These are phyloP conservation scores for Gymnogyps californianus DNA, from an alignment of 2,113 vertebrate species.

Conservation along the genomic window DNA sequence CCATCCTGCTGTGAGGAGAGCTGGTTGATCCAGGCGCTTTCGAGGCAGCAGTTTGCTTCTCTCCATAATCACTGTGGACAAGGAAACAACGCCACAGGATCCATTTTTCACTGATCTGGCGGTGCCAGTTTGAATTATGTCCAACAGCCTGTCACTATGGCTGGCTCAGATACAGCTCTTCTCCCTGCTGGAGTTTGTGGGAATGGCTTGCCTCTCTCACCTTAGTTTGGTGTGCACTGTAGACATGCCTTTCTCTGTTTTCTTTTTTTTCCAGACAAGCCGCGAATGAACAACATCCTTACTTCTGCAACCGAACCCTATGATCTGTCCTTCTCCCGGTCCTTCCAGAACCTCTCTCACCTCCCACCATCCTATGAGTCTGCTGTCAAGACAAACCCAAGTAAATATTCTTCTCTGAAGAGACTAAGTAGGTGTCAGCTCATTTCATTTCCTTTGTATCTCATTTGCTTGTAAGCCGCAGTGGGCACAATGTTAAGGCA, in stretches of 20 bases:
- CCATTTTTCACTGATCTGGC: not conserved
- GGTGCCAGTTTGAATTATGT: not conserved
- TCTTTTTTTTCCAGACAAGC: slow-evolving; percentile 82
- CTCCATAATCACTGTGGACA: not conserved
- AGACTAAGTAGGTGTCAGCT: slow-evolving; percentile 90
- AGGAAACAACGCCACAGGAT: not conserved
- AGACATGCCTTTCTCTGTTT: not conserved
- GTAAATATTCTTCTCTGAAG: slow-evolving; percentile 96
- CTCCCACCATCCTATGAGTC: slow-evolving; percentile 96
- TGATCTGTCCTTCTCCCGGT: slow-evolving; percentile 96
- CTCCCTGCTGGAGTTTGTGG: not conserved
- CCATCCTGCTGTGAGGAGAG: accelerated
- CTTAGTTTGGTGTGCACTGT: not conserved
- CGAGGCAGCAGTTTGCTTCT: not conserved
- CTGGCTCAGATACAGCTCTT: not conserved
- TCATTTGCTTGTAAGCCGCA: not conserved
- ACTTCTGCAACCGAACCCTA: slow-evolving; percentile 98
- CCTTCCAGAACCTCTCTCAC: slow-evolving; percentile 98
- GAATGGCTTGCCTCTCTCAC: not conserved
- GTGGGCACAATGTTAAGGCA: not conserved
- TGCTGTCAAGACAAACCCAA: slow-evolving; percentile 92
- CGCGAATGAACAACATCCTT: slow-evolving; percentile 93
- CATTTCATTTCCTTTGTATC: not conserved
- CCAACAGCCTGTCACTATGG: not conserved
- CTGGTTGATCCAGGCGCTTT: not conserved